These are phyloP conservation scores for Noctua janthina DNA, from an alignment of 2,888 invertebrate species.

Conservation along the genomic window DNA sequence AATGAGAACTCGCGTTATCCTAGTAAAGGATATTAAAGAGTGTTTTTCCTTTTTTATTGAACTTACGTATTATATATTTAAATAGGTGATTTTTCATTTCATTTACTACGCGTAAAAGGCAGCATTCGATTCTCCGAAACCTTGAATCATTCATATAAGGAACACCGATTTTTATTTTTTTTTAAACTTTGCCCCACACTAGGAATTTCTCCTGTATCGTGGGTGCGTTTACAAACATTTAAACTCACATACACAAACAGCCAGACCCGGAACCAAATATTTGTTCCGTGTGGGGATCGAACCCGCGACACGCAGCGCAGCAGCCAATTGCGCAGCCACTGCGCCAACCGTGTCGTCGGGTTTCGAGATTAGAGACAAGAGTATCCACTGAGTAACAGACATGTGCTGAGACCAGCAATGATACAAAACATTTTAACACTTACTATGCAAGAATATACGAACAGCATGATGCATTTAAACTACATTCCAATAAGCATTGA, in stretches of 20 bases:
- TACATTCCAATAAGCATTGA: neutral
- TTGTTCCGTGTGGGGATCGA: too few species aligned
- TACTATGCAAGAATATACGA: constrained; percentile 22
- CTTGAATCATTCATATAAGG: constrained; percentile 39
- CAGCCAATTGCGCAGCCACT: too few species aligned
- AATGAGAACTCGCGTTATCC: neutral
- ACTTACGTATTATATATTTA: neutral
- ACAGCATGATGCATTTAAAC: constrained; percentile 30
- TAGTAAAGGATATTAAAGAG: neutral
- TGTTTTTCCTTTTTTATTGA: neutral
- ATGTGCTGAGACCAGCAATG: constrained; percentile 27
- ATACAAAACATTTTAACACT: constrained; percentile 16
- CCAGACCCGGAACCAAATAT: too few species aligned
- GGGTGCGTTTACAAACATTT: too few species aligned
- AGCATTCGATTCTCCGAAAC: constrained; percentile 20
- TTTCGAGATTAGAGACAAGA: constrained; percentile 12
- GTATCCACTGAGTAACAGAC: neutral
- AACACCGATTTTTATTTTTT: neutral
- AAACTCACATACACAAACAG: too few species aligned
- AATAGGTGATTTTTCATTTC: neutral
- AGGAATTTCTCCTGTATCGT: too few species aligned
- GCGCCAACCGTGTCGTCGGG: too few species aligned
- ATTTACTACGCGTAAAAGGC: neutral
- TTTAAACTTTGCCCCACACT: too few species aligned
- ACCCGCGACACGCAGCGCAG: too few species aligned